Conservation (phyloP, 37 sponge, comb jelly and placozoan genomes). For the Crambe crambe region DNA sequence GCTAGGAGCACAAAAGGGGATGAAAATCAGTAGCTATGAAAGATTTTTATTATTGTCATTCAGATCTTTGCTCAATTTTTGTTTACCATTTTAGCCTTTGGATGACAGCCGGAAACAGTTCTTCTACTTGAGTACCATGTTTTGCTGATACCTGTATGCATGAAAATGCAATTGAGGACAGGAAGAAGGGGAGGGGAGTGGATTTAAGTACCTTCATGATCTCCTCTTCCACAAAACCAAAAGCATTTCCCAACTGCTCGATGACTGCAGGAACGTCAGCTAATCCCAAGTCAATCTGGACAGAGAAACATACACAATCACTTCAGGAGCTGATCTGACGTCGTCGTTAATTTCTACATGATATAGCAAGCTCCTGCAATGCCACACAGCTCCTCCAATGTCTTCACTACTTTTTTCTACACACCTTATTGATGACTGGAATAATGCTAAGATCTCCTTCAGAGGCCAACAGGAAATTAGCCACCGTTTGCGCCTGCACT, state of each 20-base stretch:
- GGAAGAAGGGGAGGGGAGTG: background rate
- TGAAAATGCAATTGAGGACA: background rate
- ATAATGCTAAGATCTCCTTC: constrained; percentile 80
- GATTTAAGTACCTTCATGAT: constrained; percentile 25
- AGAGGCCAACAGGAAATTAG: constrained; percentile 77
- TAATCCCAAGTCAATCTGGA: constrained; percentile 67
- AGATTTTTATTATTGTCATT: too few species aligned
- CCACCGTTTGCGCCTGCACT: constrained; percentile 96
- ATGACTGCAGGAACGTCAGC: constrained; percentile 66
- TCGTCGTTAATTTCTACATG: too few species aligned
- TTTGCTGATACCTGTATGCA: constrained; percentile 81
- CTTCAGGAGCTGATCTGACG: background rate
- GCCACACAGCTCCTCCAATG: too few species aligned
- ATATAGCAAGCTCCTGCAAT: too few species aligned
- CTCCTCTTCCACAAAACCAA: constrained; percentile 58
- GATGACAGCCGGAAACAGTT: constrained; percentile 66
- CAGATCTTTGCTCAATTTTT: too few species aligned
- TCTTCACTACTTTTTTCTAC: too few species aligned
- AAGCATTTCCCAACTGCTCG: constrained; percentile 61
- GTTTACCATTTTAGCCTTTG: constrained; percentile 66
- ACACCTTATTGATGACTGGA: constrained; percentile 91
- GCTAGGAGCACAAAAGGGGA: background rate
- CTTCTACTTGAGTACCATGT: constrained; percentile 67
- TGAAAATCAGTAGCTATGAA: too few species aligned
- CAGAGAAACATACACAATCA: background rate